phyloP scores from a whole-genome alignment of 2,888 invertebrate species.

The Myathropa florea region DNA sequence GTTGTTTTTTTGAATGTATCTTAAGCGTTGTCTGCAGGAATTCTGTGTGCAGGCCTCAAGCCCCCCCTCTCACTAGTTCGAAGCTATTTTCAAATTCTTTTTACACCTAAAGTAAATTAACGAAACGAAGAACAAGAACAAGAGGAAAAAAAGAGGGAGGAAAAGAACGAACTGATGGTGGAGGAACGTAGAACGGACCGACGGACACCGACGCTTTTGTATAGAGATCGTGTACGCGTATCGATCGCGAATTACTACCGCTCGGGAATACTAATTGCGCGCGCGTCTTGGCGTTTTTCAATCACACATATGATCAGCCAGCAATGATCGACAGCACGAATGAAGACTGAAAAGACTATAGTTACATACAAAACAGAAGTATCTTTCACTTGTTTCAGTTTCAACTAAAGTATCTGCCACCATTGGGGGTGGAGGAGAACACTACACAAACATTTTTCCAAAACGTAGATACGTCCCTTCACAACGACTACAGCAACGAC shows the following conservation, averaged over 20 bases:
- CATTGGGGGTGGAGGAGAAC: not conserved
- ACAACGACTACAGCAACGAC: not conserved
- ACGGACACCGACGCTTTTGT: constrained; percentile 11
- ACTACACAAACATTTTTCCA: not conserved
- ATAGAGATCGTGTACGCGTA: constrained; percentile 59
- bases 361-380: constrained; percentile 10
- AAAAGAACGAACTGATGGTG: not conserved
- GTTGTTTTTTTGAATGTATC: constrained; percentile 30
- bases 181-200: constrained; percentile 33
- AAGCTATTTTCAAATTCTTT: constrained; percentile 53
- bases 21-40: constrained; percentile 26
- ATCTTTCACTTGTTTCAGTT: constrained; percentile 52
- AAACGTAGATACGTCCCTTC: constrained; percentile 40
- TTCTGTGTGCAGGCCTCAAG: not conserved
- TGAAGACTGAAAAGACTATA: constrained; percentile 7
- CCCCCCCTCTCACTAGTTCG: constrained; percentile 25
- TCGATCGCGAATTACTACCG: constrained; percentile 65
- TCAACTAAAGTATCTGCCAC: not conserved
- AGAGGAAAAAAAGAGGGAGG: no score
- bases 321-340: constrained; percentile 53
- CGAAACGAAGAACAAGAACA: constrained; percentile 23
- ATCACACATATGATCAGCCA: constrained; percentile 55
- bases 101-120: constrained; percentile 41
- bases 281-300: constrained; percentile 59
- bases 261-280: constrained; percentile 67